A percentile compares a stretch with the other conserved stretches of the same genome.
Conservation (phyloP, 2,888 invertebrate species). For the Torymus texanus region DNA sequence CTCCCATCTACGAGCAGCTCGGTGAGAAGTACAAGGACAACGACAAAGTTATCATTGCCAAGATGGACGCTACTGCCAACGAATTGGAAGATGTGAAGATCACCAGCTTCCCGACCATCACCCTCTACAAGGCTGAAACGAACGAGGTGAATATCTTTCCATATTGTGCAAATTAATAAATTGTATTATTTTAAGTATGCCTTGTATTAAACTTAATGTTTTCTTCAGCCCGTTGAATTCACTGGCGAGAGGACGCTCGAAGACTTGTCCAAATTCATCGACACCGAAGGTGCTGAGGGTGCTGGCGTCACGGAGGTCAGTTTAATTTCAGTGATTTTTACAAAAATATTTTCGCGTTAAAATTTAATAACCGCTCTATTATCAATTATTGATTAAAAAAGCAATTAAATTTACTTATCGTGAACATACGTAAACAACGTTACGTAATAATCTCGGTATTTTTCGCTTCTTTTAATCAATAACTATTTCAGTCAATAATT, state of each 20-base stretch:
- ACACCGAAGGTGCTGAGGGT: constrained; percentile 90
- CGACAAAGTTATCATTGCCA: constrained; percentile 92
- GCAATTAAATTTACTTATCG: constrained; percentile 8
- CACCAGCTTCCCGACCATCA: constrained; percentile 95
- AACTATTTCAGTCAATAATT: constrained; percentile 6
- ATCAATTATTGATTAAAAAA: constrained; percentile 20
- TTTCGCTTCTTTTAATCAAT: background rate
- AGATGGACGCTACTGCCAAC: constrained; percentile 99
- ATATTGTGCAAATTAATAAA: constrained; percentile 1
- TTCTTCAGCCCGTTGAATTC: constrained; percentile 86
- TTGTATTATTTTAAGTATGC: constrained; percentile 15
- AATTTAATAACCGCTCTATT: background rate
- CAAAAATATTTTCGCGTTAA: constrained; percentile 40
- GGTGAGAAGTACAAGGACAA: constrained; percentile 93
- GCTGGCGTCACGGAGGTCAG: constrained; percentile 81
- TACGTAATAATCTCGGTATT: constrained; percentile 5
- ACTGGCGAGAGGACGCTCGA: constrained; percentile 96
- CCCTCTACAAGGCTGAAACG: constrained; percentile 93
- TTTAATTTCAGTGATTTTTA: constrained; percentile 66
- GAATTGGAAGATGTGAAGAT: constrained; percentile 97
- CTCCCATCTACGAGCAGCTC: constrained; percentile 96
- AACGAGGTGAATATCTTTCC: constrained; percentile 80
- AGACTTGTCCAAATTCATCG: constrained; percentile 94
- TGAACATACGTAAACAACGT: background rate
- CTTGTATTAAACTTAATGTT: constrained; percentile 23